Evolutionary conservation across 2,113 vertebrate genomes (phyloP).

Genomic region (Lepidothrix coronata): DNA sequence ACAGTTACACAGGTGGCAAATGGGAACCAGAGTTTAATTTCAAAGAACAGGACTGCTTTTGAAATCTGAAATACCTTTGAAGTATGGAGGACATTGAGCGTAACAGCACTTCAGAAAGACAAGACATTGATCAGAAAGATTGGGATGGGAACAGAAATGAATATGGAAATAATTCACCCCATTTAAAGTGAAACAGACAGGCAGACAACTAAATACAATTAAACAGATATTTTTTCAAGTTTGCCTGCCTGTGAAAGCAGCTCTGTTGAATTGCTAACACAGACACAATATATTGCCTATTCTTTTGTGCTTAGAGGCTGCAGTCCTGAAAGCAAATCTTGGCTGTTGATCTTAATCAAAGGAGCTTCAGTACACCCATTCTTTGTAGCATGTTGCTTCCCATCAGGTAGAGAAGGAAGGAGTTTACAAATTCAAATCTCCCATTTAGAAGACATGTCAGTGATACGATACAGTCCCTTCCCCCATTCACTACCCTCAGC

Average conservation of each 20-base stretch:
- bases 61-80: background rate
- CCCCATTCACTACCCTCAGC: background rate
- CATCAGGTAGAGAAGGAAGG: constrained; percentile 43
- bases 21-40: background rate
- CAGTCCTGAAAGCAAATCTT: constrained; percentile 53
- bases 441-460: constrained; percentile 10
- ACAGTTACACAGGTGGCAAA: background rate
- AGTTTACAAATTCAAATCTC: constrained; percentile 53
- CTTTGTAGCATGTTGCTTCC: constrained; percentile 55
- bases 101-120: background rate
- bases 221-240: background rate
- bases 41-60: background rate
- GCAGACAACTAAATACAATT: constrained; percentile 49
- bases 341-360: constrained; percentile 55
- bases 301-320: constrained; percentile 60
- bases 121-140: background rate
- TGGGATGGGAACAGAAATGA: background rate
- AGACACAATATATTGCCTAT: constrained; percentile 31
- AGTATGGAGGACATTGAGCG: background rate
- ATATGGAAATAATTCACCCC: constrained; percentile 24
- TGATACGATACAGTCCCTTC: constrained; percentile 26
- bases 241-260: constrained; percentile 10
- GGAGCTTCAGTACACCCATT: constrained; percentile 9
- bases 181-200: constrained; percentile 22
- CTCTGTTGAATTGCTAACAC: constrained; percentile 42